Evolutionary conservation across 2,113 vertebrate genomes (phyloP).

Genomic region (Rhadina sibilatrix): DNA sequence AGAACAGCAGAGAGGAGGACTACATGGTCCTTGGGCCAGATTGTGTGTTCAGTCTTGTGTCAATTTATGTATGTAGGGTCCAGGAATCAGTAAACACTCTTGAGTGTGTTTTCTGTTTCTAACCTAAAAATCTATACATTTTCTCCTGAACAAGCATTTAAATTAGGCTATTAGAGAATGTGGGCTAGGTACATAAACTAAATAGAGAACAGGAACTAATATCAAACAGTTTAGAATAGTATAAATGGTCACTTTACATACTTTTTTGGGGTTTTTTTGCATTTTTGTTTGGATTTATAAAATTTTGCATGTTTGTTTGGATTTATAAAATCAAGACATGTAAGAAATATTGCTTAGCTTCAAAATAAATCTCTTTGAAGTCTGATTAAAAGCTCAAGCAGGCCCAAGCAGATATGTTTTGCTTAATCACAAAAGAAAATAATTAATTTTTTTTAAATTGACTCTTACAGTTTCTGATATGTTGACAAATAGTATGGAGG

Average conservation of each 20-base stretch:
- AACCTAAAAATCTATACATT: not conserved
- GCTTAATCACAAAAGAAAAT: not conserved
- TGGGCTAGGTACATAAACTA: not conserved
- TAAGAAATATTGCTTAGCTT: not conserved
- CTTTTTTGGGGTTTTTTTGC: not conserved
- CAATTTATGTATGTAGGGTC: not conserved
- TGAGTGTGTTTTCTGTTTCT: not conserved
- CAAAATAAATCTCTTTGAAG: not conserved
- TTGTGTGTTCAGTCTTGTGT: not conserved
- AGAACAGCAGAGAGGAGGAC: not conserved
- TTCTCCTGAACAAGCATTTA: not conserved
- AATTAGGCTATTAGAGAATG: not conserved
- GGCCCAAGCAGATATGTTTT: not conserved
- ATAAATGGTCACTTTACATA: not conserved
- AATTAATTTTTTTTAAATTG: not conserved
- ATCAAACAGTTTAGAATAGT: not conserved
- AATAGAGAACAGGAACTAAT: not conserved
- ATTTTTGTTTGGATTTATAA: not conserved
- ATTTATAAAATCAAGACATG: not conserved
- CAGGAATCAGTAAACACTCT: not conserved
- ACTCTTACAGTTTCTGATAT: not conserved
- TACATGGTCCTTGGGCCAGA: not conserved
- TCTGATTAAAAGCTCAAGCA: not conserved
- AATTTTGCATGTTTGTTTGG: not conserved
- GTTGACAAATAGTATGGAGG: no score